Percentiles rank a stretch among this genome's conserved stretches.
phyloP scores from a whole-genome alignment of 1,140 invertebrate genomes.

The Hyles euphorbiae region DNA sequence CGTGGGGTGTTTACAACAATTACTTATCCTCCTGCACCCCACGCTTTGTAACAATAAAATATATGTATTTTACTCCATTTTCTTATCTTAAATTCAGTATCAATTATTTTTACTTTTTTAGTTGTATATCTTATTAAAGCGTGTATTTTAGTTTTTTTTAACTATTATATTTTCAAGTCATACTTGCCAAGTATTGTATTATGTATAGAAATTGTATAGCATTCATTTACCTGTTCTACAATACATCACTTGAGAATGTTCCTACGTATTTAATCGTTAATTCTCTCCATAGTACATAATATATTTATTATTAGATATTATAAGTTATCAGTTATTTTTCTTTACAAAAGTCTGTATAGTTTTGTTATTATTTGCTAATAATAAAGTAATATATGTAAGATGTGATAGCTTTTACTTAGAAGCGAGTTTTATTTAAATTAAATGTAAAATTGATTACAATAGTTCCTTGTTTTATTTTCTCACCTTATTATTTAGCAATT shows the following conservation, averaged over 20 bases:
- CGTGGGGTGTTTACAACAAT: too few relatives aligned
- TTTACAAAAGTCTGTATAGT: conserved; percentile 61
- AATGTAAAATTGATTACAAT: conserved; percentile 55
- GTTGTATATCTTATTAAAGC: too few relatives aligned
- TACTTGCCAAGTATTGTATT: conserved; percentile 58
- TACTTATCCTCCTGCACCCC: too few relatives aligned
- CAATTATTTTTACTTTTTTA: too few relatives aligned
- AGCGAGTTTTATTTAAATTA: conserved; percentile 69
- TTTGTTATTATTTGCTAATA: conserved; percentile 65
- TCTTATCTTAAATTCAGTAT: too few relatives aligned
- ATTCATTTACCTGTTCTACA: conserved; percentile 42
- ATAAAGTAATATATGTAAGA: conserved; percentile 58
- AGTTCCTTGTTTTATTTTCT: conserved; percentile 65
- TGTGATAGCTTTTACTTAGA: conserved; percentile 72
- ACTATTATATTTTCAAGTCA: too few relatives aligned
- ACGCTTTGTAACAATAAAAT: too few relatives aligned
- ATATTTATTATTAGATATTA: conserved; percentile 53
- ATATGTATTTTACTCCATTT: too few relatives aligned
- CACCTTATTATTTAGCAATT: conserved; percentile 43
- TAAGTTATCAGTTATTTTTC: conserved; percentile 45
- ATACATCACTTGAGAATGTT: conserved; percentile 53
- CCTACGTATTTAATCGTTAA: conserved; percentile 48
- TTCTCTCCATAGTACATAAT: conserved; percentile 41
- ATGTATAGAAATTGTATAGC: conserved; percentile 32
- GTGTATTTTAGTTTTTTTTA: too few relatives aligned